phyloP scores from a whole-genome alignment of 2,888 invertebrate species.

The Archips crataeganus region DNA sequence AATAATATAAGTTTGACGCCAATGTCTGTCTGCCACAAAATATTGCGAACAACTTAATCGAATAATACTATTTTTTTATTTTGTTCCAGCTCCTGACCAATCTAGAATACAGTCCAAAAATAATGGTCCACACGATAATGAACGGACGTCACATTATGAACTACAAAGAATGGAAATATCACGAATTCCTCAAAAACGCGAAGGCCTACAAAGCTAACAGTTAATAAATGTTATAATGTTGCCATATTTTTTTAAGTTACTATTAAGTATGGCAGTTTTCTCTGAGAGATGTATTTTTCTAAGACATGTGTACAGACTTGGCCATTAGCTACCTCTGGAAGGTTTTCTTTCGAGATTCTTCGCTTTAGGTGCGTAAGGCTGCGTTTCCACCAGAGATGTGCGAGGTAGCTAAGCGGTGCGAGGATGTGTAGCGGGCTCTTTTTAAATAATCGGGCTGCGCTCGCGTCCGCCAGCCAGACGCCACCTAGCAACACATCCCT shows the following conservation, averaged over 20 bases:
- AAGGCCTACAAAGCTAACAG: constrained; percentile 41
- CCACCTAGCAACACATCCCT: too few relatives aligned
- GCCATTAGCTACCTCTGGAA: neutral
- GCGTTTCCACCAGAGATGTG: too few relatives aligned
- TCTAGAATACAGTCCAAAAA: constrained; percentile 88
- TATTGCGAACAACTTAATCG: too few relatives aligned
- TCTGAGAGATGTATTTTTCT: constrained; percentile 6
- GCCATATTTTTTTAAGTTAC: neutral
- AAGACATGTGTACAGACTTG: neutral
- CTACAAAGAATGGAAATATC: constrained; percentile 71
- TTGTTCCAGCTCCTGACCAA: constrained; percentile 88
- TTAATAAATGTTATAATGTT: neutral
- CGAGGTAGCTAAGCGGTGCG: too few relatives aligned
- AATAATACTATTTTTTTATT: constrained; percentile 54
- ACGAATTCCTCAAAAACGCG: constrained; percentile 64
- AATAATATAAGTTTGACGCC: too few relatives aligned
- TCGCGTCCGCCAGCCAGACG: too few relatives aligned
- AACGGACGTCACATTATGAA: constrained; percentile 87
- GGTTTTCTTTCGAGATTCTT: neutral
- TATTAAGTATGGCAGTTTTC: neutral
- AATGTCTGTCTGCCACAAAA: too few relatives aligned
- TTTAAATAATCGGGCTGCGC: too few relatives aligned
- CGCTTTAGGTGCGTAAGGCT: too few relatives aligned
- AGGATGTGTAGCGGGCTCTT: too few relatives aligned
- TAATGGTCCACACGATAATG: constrained; percentile 91